A percentile compares a stretch with the other conserved stretches of the same genome.
Conservation (phyloP, 1,140 invertebrate genomes). For the Coptotermes formosanus region DNA sequence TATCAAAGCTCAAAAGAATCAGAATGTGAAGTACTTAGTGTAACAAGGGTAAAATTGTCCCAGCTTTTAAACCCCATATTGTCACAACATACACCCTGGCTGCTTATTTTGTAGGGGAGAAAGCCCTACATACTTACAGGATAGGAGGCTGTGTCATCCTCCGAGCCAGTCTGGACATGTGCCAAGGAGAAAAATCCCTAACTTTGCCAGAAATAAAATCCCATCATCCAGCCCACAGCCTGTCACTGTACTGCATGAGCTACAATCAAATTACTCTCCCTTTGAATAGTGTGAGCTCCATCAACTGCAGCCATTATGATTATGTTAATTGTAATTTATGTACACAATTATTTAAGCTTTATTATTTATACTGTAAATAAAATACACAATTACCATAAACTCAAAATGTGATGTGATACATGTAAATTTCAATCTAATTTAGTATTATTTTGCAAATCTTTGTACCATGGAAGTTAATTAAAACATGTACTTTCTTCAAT, state of each 20-base stretch:
- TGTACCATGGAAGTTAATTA: background rate
- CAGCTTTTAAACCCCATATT: too few relatives aligned
- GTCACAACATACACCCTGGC: too few relatives aligned
- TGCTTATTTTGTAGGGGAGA: too few relatives aligned
- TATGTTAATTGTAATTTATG: background rate
- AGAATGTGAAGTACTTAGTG: background rate
- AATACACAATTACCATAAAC: background rate
- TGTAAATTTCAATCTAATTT: background rate
- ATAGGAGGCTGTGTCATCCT: too few relatives aligned
- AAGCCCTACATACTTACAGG: too few relatives aligned
- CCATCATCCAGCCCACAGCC: too few relatives aligned
- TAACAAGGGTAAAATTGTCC: background rate
- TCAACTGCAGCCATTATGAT: background rate
- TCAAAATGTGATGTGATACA: background rate
- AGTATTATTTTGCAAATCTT: background rate
- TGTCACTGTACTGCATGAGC: background rate
- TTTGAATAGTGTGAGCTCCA: background rate
- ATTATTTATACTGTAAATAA: background rate
- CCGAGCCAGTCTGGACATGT: too few relatives aligned
- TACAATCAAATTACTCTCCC: background rate
- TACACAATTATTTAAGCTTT: background rate
- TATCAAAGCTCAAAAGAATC: background rate
- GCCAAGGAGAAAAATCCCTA: too few relatives aligned
- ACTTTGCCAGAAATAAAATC: too few relatives aligned
- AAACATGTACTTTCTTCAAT: background rate